Evolutionary conservation across 35 echinoderm and acorn worm genomes (phyloP).

Genomic region (Apostichopus californicus): DNA sequence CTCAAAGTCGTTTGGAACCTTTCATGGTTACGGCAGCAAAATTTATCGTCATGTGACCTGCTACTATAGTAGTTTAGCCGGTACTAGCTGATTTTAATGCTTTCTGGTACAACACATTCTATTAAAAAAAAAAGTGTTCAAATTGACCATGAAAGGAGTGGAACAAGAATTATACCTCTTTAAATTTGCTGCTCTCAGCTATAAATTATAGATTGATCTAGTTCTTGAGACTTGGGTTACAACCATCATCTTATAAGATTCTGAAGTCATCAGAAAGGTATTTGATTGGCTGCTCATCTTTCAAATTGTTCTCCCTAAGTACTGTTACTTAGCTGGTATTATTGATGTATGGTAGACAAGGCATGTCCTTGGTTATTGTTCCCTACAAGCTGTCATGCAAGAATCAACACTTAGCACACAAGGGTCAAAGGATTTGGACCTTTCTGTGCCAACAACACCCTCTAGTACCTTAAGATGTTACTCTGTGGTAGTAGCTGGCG

Average conservation of each 20-base stretch:
- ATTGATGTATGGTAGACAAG: slow-evolving; percentile 39
- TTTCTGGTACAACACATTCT: too few relatives aligned
- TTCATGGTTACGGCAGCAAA: too few relatives aligned
- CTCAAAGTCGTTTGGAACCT: too few relatives aligned
- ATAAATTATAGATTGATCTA: slow-evolving; percentile 35
- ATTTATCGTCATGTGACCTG: too few relatives aligned
- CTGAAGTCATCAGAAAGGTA: slow-evolving; percentile 30
- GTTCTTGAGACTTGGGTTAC: background rate
- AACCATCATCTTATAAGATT: background rate
- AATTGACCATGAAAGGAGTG: background rate
- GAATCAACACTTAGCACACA: slow-evolving; percentile 2
- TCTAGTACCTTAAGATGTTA: background rate
- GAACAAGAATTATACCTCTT: background rate
- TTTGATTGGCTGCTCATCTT: slow-evolving; percentile 26
- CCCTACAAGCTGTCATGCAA: background rate
- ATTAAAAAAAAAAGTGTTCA: too few relatives aligned
- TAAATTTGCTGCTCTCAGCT: background rate
- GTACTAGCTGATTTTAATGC: too few relatives aligned
- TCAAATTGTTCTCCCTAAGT: slow-evolving; percentile 7
- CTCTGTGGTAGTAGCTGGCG: too few relatives aligned
- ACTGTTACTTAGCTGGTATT: slow-evolving; percentile 41
- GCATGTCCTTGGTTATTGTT: slow-evolving; percentile 30
- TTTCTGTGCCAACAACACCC: background rate
- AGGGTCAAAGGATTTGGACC: background rate
- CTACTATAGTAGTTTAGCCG: too few relatives aligned